Base-by-base conservation (phyloP, 2,113 vertebrate species). In the Phyllopteryx taeniolatus region DNA sequence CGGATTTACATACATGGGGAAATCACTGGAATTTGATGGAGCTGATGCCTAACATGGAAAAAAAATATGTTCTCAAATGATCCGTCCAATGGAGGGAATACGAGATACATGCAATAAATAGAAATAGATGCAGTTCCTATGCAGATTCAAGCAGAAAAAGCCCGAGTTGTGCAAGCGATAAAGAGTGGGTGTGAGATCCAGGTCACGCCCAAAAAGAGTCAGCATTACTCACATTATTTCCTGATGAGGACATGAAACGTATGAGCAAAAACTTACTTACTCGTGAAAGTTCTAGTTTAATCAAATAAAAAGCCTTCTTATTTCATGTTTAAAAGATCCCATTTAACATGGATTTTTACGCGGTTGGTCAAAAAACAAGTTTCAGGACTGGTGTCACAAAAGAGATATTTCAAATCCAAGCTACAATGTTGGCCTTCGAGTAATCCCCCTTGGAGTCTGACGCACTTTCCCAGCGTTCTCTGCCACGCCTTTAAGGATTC, bases 21-120 rank as follows among this genome's bases (percentile, higher is more conserved):
- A 78, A 72, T 62, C 61, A 59, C 68, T 0, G 13, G 76, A 72
- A 56, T 0, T 17, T 69, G 46, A 78, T 66, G 63, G 17, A 35
- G n/a, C 43, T 46, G 14, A 35, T 74, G 51, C 5, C 42, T 51
- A 69, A 42, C 42, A 14, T 68, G 71, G 68, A 72, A 74, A 74
- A 71, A 71, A 74, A 69, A 71, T 20, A 68, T 85, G 79, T 74
- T 65, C 59, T 10, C 44, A 1, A 46, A 63, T 73, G 44, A 59
- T 68, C 68, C 43, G 51, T 72, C 59, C 65, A 74, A 77, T 62
- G 5, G 62, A 65, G 53, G 62, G 76, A 83, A 84, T 31, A 22
- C 70, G 46, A 83, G 68, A 68, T 10, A 8, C 13, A 68, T 39
- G 35, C 72, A 62, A 80, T 54, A 76, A 57, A 68, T 70, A 63